Conservation (phyloP, 2,113 vertebrate genomes). For the Puffinus mauretanicus region DNA sequence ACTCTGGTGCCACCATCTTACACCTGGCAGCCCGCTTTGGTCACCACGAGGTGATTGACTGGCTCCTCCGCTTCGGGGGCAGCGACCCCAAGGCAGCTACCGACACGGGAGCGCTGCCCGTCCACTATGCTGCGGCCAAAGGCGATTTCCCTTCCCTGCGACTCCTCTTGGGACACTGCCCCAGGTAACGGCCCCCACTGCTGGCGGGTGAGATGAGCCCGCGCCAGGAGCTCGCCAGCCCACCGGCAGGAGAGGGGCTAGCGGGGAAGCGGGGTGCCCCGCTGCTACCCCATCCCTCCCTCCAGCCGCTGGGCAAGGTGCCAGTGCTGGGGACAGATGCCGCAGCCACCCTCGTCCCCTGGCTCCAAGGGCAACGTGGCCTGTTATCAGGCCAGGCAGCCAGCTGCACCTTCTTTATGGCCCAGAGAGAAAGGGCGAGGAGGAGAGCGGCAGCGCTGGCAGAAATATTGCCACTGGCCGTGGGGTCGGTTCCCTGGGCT, state of each 20-base stretch:
- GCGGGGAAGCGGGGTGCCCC: background rate
- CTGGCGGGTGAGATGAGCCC: background rate
- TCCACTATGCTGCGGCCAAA: slow-evolving; percentile 98
- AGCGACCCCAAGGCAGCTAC: slow-evolving; percentile 84
- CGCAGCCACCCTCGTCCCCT: background rate
- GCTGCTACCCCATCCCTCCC: background rate
- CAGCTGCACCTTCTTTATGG: slow-evolving; percentile 5
- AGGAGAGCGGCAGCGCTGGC: background rate
- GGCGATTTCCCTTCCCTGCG: slow-evolving; percentile 91
- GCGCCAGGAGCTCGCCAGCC: background rate
- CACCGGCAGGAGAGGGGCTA: background rate
- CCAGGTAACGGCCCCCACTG: slow-evolving; percentile 80
- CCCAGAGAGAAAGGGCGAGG: slow-evolving; percentile 14
- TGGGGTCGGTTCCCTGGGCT: background rate
- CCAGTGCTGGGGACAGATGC: background rate
- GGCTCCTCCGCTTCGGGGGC: slow-evolving; percentile 86
- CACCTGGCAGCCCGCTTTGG: slow-evolving; percentile 96
- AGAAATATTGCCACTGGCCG: slow-evolving; percentile 25
- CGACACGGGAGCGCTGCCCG: slow-evolving; percentile 87
- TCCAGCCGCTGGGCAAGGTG: background rate
- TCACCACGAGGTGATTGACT: slow-evolving; percentile 90
- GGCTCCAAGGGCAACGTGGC: background rate
- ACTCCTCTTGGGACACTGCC: slow-evolving; percentile 85
- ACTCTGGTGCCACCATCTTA: slow-evolving; percentile 91
- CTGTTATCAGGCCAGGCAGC: background rate